Base-by-base conservation (phyloP, 2,113 vertebrate genomes). In the Tor tambroides region DNA sequence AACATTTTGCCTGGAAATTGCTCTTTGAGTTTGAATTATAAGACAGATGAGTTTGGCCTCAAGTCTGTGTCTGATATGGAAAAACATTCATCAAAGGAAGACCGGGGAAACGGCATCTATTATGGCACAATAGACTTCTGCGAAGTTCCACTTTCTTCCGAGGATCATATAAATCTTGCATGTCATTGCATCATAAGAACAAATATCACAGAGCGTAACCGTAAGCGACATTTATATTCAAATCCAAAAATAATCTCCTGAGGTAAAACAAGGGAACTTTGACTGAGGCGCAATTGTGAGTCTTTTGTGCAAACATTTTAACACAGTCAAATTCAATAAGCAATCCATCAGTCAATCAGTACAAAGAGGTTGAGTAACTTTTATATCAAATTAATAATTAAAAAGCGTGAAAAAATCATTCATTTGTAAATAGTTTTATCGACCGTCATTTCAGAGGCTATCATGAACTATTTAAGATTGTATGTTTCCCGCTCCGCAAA, bases 21-120 rank as follows among this genome's bases (percentile, higher is more conserved):
- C 77, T 56, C 30, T 56, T 28, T 46, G 59, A 46, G 43, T 71
- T 49, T 32, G 63, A 49, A 71, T 51, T 71, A 32, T 7, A 71
- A 83, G 80, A 83, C 80, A n/a, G 80, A 83, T 83, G 63, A 67
- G 80, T 71, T 46, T 83, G 63, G 46, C 80, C 46, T 83, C 46
- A 71, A 82, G 80, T 46, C 80, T 82, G 80, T 17, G 26, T 82
- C 80, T 82, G 79, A 63, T 63, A 80, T 43, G 38, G 59, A 82
- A 41, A 82, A 82, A 10, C 80, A 80, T 80, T 80, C 56, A 82
- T 82, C 80, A 82, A 67, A 82, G 26, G 41, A 30, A 51, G 63
- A 51, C 15, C 19, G 26, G 41, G 26, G 15, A 82, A 41, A 61
- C 54, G 0, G 54, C 84, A 49, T 49, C n/a, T 30, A 65, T 85